Evolutionary conservation across 2,888 invertebrate species (phyloP), one percentile per base, ranked within the genome.

Genomic region (Eumerus sabulonum): DNA sequence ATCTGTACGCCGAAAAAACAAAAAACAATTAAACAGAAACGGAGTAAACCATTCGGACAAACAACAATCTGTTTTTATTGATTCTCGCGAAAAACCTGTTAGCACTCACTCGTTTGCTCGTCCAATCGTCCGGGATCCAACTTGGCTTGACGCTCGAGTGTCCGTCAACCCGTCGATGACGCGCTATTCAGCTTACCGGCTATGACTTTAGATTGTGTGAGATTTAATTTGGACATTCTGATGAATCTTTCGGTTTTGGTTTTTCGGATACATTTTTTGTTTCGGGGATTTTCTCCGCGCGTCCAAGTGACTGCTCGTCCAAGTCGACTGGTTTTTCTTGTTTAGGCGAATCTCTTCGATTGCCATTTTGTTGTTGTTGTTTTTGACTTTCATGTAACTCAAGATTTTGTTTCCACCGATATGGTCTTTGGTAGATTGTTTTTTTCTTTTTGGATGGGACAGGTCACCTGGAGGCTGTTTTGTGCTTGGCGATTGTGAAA

Each of bases 261-360:
- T 7, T 27, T 27, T 27, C 27, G 27, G 27, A 27, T 27, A 7
- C 27, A 4, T 27, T 27, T 27, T 27, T n/a, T n/a, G n/a, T 27
- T 27, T 27, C 27, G 27, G 35, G n/a, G 42, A 35, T 35, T 57
- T 45, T 35, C n/a, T 45, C 35, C 16, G 11, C 35, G 45, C 16
- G 45, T 27, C 4, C 14, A 36, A 53, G 12, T 64, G 44, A 45
- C 50, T 57, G 66, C 68, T 16, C 42, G 42, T 12, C 13, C 44
- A 63, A 57, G 59, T 57, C 42, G 71, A 76, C 76, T 64, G 76
- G 76, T 76, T 71, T 76, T 64, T 70, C 76, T 76, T 71, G 76
- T 76, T 76, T 71, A 70, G 63, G 64, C 53, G 70, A 47, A 70
- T 63, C 64, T 42, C 12, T 42, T 54, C 44, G 63, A 76, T 64